phyloP scores from a whole-genome alignment of 1,140 invertebrate species.

The Drepana arcuata region DNA sequence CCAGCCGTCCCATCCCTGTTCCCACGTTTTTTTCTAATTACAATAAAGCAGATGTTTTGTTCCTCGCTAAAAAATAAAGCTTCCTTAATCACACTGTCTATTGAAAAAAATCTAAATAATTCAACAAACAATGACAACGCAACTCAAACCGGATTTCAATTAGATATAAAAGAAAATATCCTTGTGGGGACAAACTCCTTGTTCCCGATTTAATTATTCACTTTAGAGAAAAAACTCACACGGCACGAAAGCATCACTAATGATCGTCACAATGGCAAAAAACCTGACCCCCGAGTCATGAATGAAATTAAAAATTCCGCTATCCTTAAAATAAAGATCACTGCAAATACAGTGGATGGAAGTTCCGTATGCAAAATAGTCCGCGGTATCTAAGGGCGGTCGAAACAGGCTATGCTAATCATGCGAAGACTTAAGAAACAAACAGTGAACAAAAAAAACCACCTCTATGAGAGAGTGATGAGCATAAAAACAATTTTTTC shows the following conservation, averaged over 20 bases:
- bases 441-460: conserved; percentile 65
- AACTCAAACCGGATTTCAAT: conserved; percentile 68
- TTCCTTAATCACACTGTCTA: conserved; percentile 25
- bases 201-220: conserved; percentile 61
- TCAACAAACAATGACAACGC: conserved; percentile 59
- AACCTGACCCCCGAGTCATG: conserved; percentile 56
- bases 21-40: conserved; percentile 65
- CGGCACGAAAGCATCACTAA: conserved; percentile 55
- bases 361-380: conserved; percentile 61
- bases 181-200: conserved; percentile 46
- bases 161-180: conserved; percentile 59
- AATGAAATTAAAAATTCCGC: conserved; percentile 57
- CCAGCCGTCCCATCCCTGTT: conserved; percentile 40
- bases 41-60: conserved; percentile 55
- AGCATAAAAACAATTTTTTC: conserved; percentile 62
- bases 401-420: conserved; percentile 64
- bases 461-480: conserved; percentile 57
- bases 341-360: conserved; percentile 53
- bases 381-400: conserved; percentile 42
- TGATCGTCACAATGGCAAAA: conserved; percentile 55
- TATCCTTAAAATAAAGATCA: conserved; percentile 61
- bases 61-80: conserved; percentile 44
- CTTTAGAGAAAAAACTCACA: conserved; percentile 41
- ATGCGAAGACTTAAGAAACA: conserved; percentile 67
- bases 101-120: conserved; percentile 47